Evolutionary conservation across 2,888 invertebrate species (phyloP).

Genomic region (Palloptera scutellata): DNA sequence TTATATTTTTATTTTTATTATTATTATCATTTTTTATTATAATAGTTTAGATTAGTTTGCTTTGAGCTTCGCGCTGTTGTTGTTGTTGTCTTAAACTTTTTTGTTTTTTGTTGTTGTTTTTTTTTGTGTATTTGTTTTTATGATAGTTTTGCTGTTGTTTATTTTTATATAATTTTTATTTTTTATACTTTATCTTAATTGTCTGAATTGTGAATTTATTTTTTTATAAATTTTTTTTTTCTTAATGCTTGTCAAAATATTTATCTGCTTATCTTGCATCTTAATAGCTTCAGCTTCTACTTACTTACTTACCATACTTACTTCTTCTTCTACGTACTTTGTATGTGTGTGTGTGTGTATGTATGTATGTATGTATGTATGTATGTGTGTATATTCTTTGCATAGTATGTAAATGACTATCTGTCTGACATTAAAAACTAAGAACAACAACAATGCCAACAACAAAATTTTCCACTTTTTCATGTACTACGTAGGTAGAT

Average conservation of each 20-base stretch:
- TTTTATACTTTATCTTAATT: constrained; percentile 12
- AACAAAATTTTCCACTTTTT: too few relatives aligned
- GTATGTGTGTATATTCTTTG: too few relatives aligned
- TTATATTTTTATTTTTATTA: neutral
- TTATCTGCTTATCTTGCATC: neutral
- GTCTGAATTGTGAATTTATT: constrained; percentile 1
- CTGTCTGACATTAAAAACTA: too few relatives aligned
- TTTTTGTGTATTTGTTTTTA: neutral
- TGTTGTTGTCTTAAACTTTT: neutral
- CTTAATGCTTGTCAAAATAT: constrained; percentile 3
- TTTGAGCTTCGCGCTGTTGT: too few relatives aligned
- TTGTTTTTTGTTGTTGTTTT: constrained; percentile 10
- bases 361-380: too few relatives aligned
- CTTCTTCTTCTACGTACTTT: neutral
- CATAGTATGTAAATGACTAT: too few relatives aligned
- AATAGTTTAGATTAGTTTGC: constrained; percentile 3
- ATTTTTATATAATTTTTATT: neutral
- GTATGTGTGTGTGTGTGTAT: too few relatives aligned
- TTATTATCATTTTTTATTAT: constrained; percentile 13
- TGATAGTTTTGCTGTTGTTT: constrained; percentile 1
- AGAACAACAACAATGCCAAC: too few relatives aligned
- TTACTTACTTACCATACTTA: neutral
- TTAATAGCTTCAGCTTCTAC: neutral
- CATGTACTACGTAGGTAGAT: too few relatives aligned
- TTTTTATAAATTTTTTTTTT: constrained; percentile 8